phyloP scores from a whole-genome alignment of 2,113 vertebrate genomes.

The Malurus melanocephalus region DNA sequence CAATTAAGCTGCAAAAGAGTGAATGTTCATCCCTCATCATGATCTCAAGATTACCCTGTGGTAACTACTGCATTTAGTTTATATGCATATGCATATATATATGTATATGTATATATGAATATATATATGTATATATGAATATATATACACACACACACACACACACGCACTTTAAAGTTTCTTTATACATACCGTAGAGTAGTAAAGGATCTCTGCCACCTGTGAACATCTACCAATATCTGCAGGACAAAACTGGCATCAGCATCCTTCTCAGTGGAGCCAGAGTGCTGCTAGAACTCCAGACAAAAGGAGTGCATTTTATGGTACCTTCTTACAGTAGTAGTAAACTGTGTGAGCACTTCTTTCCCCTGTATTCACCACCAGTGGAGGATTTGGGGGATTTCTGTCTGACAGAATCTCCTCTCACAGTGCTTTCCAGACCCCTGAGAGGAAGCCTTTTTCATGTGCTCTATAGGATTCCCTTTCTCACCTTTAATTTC shows the following conservation, averaged over 20 bases:
- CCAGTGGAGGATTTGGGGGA: rapidly evolving
- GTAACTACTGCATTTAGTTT: background rate
- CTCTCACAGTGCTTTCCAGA: background rate
- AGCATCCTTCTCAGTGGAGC: background rate
- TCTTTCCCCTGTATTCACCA: background rate
- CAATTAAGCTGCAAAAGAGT: background rate
- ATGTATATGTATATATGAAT: no score
- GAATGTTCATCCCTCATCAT: background rate
- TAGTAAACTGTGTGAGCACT: background rate
- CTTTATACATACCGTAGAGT: background rate
- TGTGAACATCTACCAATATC: rapidly evolving
- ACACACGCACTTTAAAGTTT: background rate
- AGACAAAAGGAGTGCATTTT: background rate
- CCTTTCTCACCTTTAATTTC: background rate
- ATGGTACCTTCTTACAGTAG: background rate
- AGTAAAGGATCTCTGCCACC: background rate
- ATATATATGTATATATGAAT: background rate
- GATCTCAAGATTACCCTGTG: background rate
- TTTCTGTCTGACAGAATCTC: background rate
- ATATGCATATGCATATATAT: background rate
- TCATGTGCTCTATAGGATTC: background rate
- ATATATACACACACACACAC: rapidly evolving
- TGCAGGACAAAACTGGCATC: background rate
- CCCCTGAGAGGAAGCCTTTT: background rate
- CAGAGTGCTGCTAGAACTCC: background rate